Evolutionary conservation across 2,888 invertebrate species (phyloP).

Genomic region (Pterobdella sp.): DNA sequence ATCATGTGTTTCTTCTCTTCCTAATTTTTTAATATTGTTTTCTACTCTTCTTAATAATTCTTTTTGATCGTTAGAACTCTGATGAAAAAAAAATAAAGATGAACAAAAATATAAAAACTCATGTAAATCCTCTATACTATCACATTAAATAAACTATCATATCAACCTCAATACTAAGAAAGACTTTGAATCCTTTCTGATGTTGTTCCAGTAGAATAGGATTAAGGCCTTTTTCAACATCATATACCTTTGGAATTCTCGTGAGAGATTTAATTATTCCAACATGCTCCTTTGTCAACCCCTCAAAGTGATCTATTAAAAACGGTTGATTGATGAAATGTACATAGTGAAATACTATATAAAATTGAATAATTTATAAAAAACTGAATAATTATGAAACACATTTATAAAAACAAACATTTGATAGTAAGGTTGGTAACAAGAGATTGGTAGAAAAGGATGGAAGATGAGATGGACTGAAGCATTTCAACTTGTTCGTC

Average conservation of each 20-base stretch:
- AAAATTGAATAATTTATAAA: background rate
- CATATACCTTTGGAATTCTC: too few species aligned
- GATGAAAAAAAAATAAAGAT: background rate
- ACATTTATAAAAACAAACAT: background rate
- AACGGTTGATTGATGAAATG: too few species aligned
- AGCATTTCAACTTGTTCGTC: background rate
- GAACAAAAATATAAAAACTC: background rate
- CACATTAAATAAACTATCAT: background rate
- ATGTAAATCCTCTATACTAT: background rate
- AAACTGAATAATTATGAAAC: background rate
- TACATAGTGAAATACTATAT: background rate
- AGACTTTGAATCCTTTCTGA: too few species aligned
- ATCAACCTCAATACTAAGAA: background rate
- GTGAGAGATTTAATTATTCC: too few species aligned
- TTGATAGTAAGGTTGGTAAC: background rate
- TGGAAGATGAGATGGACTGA: background rate
- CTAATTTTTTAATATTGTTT: background rate
- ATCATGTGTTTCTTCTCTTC: background rate
- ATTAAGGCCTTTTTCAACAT: too few species aligned
- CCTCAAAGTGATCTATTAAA: too few species aligned
- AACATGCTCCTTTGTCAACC: too few species aligned
- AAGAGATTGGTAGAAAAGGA: background rate
- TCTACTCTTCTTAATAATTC: background rate
- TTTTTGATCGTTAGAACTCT: background rate
- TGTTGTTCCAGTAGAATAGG: too few species aligned